phyloP scores from a whole-genome alignment of 64 coral and sea anemone species.

The Orbicella faveolata region DNA sequence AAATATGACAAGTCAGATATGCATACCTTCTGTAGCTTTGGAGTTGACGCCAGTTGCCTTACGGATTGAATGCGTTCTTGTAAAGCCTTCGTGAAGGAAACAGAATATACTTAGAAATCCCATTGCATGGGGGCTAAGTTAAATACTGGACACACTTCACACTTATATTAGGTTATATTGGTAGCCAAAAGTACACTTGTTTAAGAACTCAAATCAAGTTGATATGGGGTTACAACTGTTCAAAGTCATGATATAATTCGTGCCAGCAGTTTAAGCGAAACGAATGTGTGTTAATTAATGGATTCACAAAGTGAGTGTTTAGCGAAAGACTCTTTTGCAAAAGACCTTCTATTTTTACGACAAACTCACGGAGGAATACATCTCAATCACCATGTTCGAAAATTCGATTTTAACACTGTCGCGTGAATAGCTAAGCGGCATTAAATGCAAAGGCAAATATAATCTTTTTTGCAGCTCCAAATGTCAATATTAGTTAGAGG shows the following conservation, averaged over 20 bases:
- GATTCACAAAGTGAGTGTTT: background rate
- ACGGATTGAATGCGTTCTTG: conserved; percentile 71
- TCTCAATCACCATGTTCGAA: background rate
- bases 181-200: background rate
- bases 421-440: background rate
- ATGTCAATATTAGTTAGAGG: background rate
- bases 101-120: background rate
- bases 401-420: background rate
- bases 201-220: background rate
- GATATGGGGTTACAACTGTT: background rate
- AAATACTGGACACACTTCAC: background rate
- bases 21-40: conserved; percentile 66
- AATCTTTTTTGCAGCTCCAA: background rate
- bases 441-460: background rate
- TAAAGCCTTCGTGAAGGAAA: conserved; percentile 46
- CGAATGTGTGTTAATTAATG: background rate
- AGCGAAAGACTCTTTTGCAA: background rate
- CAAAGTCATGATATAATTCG: background rate
- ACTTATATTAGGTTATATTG: conserved; percentile 21
- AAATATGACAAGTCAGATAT: background rate
- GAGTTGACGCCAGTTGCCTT: conserved; percentile 62
- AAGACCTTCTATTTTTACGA: background rate
- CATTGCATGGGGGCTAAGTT: background rate
- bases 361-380: background rate
- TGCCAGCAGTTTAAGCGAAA: background rate